Evolutionary conservation across 2,113 vertebrate species (phyloP).

Genomic region (Orcinus orca): DNA sequence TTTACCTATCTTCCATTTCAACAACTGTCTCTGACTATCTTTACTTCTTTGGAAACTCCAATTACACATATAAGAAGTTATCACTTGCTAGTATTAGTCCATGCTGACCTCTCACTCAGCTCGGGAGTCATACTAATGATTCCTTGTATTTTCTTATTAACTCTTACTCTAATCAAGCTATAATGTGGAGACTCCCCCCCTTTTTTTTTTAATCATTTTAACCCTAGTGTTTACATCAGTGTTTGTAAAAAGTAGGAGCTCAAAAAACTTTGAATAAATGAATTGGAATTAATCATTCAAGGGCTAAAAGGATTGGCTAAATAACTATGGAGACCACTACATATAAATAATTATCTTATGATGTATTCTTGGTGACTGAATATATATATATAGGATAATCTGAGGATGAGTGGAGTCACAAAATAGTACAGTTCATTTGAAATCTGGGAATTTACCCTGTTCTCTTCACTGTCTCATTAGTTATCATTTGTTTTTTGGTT

Average conservation of each 20-base stretch:
- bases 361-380: not conserved
- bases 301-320: not conserved
- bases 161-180: not conserved
- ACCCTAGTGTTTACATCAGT: not conserved
- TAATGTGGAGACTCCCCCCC: not conserved
- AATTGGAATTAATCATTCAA: not conserved
- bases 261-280: not conserved
- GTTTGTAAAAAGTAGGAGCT: not conserved
- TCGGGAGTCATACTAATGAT: not conserved
- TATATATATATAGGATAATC: not conserved
- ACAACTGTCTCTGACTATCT: not conserved
- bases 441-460: not conserved
- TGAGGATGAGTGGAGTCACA: not conserved
- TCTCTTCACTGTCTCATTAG: not conserved
- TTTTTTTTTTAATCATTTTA: not conserved
- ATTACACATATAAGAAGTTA: not conserved
- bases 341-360: not conserved
- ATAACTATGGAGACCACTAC: not conserved
- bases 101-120: not conserved
- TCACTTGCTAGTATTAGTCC: not conserved
- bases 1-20: not conserved
- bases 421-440: not conserved
- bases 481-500: not conserved
- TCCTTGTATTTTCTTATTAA: not conserved
- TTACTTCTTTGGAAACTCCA: not conserved